phyloP scores from a whole-genome alignment of 2,888 invertebrate species.

The Tiliacea citrago region DNA sequence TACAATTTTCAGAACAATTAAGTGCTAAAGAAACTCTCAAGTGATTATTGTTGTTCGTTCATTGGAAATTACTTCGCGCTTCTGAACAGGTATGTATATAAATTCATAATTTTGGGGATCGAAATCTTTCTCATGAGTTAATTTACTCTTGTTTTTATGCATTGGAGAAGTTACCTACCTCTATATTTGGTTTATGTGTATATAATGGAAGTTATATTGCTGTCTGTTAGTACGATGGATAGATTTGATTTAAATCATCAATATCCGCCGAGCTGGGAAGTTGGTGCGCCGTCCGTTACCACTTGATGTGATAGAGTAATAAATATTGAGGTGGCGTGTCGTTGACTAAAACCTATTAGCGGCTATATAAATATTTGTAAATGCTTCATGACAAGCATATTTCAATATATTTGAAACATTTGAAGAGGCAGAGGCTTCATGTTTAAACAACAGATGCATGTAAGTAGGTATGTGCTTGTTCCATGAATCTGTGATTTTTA shows the following conservation, averaged over 20 bases:
- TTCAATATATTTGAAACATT: not conserved
- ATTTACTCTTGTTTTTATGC: slow-evolving; percentile 52
- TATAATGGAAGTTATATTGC: slow-evolving; percentile 21
- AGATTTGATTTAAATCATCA: slow-evolving; percentile 75
- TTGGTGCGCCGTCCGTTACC: slow-evolving; percentile 48
- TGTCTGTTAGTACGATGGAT: slow-evolving; percentile 47
- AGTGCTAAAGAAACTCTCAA: slow-evolving; percentile 30
- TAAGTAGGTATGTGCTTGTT: not conserved
- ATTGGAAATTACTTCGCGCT: slow-evolving; percentile 14
- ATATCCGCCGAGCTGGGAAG: slow-evolving; percentile 72
- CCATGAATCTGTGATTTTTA: not conserved
- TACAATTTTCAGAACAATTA: slow-evolving; percentile 18
- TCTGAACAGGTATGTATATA: slow-evolving; percentile 56
- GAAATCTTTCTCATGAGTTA: slow-evolving; percentile 52
- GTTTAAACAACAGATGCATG: slow-evolving; percentile 17
- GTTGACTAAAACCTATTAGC: slow-evolving; percentile 34
- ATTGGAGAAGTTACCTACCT: slow-evolving; percentile 22
- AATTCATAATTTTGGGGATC: slow-evolving; percentile 43
- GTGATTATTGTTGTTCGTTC: slow-evolving; percentile 34
- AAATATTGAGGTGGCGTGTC: slow-evolving; percentile 56
- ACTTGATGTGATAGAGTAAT: slow-evolving; percentile 53
- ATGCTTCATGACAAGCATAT: slow-evolving; percentile 6
- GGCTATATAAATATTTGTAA: slow-evolving; percentile 32
- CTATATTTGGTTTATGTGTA: slow-evolving; percentile 16
- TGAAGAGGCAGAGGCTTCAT: not conserved